These are phyloP conservation scores for Leptinotarsa peninsularis DNA, from an alignment of 2,888 invertebrate species.

Conservation along the genomic window DNA sequence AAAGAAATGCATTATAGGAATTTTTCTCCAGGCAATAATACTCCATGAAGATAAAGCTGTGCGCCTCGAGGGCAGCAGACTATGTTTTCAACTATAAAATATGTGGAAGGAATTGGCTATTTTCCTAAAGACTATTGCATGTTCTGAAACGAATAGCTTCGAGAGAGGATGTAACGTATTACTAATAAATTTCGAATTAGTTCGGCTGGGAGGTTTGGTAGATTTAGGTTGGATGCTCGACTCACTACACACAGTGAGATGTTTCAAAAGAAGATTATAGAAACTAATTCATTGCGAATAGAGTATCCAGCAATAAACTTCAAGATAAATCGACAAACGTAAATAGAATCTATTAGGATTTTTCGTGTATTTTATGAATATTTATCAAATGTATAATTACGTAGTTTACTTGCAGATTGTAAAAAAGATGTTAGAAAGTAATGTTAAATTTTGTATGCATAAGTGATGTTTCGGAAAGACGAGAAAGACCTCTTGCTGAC, in stretches of 20 bases:
- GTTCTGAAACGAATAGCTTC: conserved; percentile 36
- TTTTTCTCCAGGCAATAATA: conserved; percentile 35
- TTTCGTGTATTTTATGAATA: too few species aligned
- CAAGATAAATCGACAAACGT: too few species aligned
- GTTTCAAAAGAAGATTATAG: too few species aligned
- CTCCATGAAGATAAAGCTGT: conserved; percentile 39
- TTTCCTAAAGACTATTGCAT: conserved; percentile 37
- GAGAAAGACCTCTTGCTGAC: too few species aligned
- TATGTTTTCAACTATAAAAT: conserved; percentile 41
- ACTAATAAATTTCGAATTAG: conserved; percentile 37
- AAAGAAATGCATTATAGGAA: conserved; percentile 31
- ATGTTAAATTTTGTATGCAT: too few species aligned
- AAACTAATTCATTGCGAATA: too few species aligned
- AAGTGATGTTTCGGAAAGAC: too few species aligned
- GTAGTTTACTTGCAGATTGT: too few species aligned
- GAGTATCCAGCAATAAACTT: too few species aligned
- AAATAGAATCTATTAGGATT: too few species aligned
- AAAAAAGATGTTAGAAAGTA: too few species aligned
- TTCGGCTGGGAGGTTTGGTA: neutral
- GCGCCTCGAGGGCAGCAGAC: conserved; percentile 35
- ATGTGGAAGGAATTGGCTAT: conserved; percentile 46
- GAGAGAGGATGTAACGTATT: conserved; percentile 30
- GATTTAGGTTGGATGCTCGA: neutral
- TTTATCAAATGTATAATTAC: too few species aligned
- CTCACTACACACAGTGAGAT: neutral